Evolutionary conservation across 2,888 invertebrate genomes (phyloP).

Genomic region (Oxytorus armatus): DNA sequence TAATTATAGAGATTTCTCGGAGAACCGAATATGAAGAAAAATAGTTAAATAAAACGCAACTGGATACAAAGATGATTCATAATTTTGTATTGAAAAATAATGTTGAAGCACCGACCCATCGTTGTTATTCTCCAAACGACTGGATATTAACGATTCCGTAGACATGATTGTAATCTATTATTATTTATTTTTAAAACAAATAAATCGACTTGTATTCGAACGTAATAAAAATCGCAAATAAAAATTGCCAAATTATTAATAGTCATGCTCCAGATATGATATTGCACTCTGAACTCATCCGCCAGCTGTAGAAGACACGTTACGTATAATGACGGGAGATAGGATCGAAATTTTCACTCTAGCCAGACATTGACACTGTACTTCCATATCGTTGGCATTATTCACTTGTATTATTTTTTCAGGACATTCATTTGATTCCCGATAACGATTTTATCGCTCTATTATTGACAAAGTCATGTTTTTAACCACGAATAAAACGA

Average conservation of each 20-base stretch:
- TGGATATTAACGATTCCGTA: conserved; percentile 59
- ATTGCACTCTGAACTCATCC: conserved; percentile 20
- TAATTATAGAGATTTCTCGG: too few species aligned
- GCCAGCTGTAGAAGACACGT: not conserved
- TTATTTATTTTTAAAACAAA: not conserved
- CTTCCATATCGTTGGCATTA: conserved; percentile 1
- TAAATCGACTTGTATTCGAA: not conserved
- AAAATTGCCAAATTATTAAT: conserved; percentile 17
- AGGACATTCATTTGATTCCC: not conserved
- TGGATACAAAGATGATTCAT: too few species aligned
- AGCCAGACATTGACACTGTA: not conserved
- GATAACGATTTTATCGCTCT: not conserved
- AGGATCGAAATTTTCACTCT: not conserved
- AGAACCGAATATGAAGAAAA: too few species aligned
- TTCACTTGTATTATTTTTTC: not conserved
- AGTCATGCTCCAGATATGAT: conserved; percentile 38
- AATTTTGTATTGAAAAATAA: conserved; percentile 13
- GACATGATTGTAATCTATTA: conserved; percentile 51
- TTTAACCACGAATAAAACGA: not conserved
- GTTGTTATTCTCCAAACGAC: conserved; percentile 31
- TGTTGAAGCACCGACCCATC: conserved; percentile 49
- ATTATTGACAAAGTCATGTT: not conserved
- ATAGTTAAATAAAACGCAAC: too few species aligned
- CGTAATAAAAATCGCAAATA: not conserved
- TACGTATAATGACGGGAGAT: not conserved